Conservation (phyloP, 2,888 invertebrate species). For the Thymelicus acteon region DNA sequence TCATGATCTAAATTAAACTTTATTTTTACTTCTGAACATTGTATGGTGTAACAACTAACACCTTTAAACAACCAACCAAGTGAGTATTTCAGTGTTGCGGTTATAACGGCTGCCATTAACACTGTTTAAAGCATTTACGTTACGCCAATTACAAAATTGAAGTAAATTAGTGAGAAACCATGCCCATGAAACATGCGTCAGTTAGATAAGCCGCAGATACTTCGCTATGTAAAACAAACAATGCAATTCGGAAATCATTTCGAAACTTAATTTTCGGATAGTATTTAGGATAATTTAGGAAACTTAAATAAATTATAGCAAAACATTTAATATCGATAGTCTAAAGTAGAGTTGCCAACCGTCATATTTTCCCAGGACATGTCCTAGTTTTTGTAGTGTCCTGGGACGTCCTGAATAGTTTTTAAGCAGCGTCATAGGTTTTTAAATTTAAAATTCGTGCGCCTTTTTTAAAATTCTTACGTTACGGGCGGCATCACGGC, state of each 20-base stretch:
- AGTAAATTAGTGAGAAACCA: constrained; percentile 23
- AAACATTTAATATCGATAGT: too few relatives aligned
- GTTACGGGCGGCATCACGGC: too few relatives aligned
- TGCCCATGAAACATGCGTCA: constrained; percentile 16
- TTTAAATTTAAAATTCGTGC: too few relatives aligned
- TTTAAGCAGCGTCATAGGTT: too few relatives aligned
- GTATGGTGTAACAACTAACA: neutral
- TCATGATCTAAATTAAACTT: too few relatives aligned
- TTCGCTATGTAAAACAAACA: neutral
- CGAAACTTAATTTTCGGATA: neutral
- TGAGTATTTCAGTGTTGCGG: neutral
- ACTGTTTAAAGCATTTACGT: constrained; percentile 15
- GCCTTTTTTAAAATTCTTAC: too few relatives aligned
- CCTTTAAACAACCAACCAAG: neutral
- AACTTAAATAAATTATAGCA: too few relatives aligned
- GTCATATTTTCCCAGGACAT: too few relatives aligned
- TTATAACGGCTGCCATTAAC: constrained; percentile 18
- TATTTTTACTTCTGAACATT: neutral
- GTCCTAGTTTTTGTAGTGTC: too few relatives aligned
- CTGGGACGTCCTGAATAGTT: too few relatives aligned
- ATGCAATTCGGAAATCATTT: neutral
- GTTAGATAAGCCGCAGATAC: constrained; percentile 13
- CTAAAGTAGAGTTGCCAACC: too few relatives aligned
- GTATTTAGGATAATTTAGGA: too few relatives aligned
- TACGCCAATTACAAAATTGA: constrained; percentile 21